phyloP scores from a whole-genome alignment of 2,113 vertebrate genomes.

The Capra hircus region DNA sequence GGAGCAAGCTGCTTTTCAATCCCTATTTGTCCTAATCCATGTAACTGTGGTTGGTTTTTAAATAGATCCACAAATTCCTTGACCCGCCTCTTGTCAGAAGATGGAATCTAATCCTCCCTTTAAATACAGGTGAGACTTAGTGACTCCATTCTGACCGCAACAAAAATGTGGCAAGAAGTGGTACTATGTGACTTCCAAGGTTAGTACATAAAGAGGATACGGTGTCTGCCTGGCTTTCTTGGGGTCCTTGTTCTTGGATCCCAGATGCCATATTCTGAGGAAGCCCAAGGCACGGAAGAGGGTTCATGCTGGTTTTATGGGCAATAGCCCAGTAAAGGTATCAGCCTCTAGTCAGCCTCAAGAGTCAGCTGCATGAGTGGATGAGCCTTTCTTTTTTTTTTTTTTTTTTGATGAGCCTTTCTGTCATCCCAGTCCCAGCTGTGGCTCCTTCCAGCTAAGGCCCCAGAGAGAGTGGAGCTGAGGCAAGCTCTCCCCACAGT shows the following conservation, averaged over 20 bases:
- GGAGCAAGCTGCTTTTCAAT: background rate
- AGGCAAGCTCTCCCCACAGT: background rate
- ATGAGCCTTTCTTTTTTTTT: background rate
- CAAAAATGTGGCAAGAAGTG: background rate
- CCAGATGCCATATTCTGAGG: background rate
- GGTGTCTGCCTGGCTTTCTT: background rate
- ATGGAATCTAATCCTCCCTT: background rate
- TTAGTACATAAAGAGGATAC: background rate
- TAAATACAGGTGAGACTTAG: background rate
- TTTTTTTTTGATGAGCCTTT: too few species aligned
- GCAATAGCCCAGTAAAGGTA: background rate
- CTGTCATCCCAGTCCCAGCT: background rate
- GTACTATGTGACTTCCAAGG: background rate
- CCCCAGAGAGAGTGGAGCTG: background rate
- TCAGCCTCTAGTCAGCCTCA: background rate
- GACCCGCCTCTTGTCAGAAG: background rate
- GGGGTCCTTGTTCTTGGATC: background rate
- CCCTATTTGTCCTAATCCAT: background rate
- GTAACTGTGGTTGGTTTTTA: background rate
- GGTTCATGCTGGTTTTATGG: background rate
- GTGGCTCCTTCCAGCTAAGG: background rate
- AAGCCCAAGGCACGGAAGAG: background rate
- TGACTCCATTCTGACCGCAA: background rate
- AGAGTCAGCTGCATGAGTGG: background rate
- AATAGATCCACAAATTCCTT: background rate